Evolutionary conservation across 2,797 vertebrate species (phyloP).

Genomic region (Brachymystax lenok): DNA sequence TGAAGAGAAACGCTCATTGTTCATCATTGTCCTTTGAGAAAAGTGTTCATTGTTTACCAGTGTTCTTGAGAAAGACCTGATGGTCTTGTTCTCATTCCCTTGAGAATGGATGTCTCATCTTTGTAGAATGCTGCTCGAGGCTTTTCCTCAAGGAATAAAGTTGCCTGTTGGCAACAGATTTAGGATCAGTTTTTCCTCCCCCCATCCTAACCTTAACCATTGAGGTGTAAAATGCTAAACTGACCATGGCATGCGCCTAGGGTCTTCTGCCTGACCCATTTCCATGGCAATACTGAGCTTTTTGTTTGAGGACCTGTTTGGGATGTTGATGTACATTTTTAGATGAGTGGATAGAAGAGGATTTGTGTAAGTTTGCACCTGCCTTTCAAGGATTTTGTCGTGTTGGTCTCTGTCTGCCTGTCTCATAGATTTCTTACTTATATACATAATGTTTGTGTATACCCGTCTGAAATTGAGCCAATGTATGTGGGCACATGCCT

Average conservation of each 20-base stretch:
- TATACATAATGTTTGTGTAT: not conserved
- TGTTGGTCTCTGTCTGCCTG: not conserved
- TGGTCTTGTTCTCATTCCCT: not conserved
- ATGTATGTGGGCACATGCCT: not conserved
- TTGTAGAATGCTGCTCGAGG: not conserved
- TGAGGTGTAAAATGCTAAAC: slow-evolving; percentile 4
- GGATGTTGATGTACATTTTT: not conserved
- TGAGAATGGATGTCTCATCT: not conserved
- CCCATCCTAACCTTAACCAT: no score
- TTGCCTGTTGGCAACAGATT: slow-evolving; percentile 1
- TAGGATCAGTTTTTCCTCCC: slow-evolving; percentile 12
- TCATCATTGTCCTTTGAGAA: not conserved
- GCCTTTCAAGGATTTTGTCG: not conserved
- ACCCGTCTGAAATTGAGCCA: no score
- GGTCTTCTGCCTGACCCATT: slow-evolving; percentile 35
- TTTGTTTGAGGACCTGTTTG: slow-evolving; percentile 12
- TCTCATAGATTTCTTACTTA: not conserved
- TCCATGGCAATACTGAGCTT: slow-evolving; percentile 10
- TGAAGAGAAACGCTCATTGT: not conserved
- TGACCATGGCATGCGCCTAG: slow-evolving; percentile 1
- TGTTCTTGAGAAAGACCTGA: not conserved
- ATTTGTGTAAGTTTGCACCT: not conserved
- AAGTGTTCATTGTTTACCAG: not conserved
- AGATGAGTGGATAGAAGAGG: not conserved
- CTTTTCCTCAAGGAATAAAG: not conserved